Percentiles rank a stretch among this genome's conserved stretches.
These are phyloP conservation scores for Eubucco bourcierii DNA, from an alignment of 2,113 vertebrate genomes.

Conservation along the genomic window DNA sequence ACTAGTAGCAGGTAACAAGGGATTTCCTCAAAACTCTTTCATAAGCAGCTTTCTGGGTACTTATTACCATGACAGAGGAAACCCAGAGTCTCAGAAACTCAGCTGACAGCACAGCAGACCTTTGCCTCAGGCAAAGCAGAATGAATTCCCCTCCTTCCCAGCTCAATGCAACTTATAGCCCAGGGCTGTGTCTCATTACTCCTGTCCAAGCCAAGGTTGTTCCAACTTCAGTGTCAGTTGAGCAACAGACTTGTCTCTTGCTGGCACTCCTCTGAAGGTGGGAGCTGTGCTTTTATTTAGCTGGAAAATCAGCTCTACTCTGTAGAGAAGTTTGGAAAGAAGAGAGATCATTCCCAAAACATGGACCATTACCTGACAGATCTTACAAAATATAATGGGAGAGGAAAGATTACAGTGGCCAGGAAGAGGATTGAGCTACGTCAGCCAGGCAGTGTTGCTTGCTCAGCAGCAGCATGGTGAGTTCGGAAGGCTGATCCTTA, in stretches of 20 bases:
- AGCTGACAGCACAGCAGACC: slow-evolving; percentile 65
- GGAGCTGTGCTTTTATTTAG: background rate
- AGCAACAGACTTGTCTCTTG: background rate
- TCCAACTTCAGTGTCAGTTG: background rate
- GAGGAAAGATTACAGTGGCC: background rate
- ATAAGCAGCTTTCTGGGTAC: slow-evolving; percentile 47
- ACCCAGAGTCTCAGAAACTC: slow-evolving; percentile 9
- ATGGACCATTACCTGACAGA: background rate
- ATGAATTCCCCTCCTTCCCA: slow-evolving; percentile 12
- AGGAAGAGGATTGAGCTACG: background rate
- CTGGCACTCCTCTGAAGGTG: background rate
- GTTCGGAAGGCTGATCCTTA: background rate
- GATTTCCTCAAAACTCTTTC: slow-evolving; percentile 49
- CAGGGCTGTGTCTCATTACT: slow-evolving; percentile 60
- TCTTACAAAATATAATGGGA: background rate
- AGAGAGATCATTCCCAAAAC: background rate
- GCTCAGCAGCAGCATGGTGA: background rate
- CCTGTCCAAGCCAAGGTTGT: slow-evolving; percentile 47
- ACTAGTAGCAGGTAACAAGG: slow-evolving; percentile 31
- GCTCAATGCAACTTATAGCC: slow-evolving; percentile 50
- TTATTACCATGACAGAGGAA: slow-evolving; percentile 60
- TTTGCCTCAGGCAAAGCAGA: slow-evolving; percentile 66
- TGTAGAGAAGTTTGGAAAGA: background rate
- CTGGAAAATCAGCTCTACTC: background rate
- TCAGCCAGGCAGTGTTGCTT: background rate